These are phyloP conservation scores for Epizoanthus ramosus DNA, from an alignment of 92 coral and sea anemone species.

Conservation along the genomic window DNA sequence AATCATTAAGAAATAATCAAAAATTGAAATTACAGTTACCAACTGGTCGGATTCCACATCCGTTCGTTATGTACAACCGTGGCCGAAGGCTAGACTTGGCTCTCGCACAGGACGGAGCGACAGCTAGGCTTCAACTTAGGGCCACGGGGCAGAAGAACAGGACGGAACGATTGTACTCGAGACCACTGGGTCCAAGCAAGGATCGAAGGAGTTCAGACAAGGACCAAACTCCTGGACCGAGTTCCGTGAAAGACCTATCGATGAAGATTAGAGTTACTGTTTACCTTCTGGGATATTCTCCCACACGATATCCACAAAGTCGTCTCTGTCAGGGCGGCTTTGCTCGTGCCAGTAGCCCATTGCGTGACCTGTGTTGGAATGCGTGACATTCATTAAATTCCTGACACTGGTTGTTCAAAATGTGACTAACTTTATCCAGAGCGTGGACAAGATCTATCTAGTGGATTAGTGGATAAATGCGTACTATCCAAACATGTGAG, in stretches of 20 bases:
- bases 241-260: neutral
- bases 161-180: no score
- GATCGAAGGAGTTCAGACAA: neutral
- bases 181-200: no score
- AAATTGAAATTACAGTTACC: no score
- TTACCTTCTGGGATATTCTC: constrained; percentile 82
- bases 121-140: no score
- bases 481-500: no score
- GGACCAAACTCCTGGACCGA: neutral
- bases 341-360: constrained; percentile 98
- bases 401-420: no score
- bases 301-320: constrained; percentile 81
- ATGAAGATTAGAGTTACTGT: neutral
- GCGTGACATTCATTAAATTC: neutral
- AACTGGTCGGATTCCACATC: neutral
- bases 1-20: no score
- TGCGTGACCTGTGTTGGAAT: constrained; percentile 75
- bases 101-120: neutral
- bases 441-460: no score
- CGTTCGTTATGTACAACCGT: neutral
- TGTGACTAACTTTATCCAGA: no score
- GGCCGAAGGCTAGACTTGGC: no score
- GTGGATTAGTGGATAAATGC: no score
- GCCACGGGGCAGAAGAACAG: no score
- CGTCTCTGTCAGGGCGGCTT: constrained; percentile 93